Percentiles rank a stretch among this genome's conserved stretches.
Conservation (phyloP, 2,797 vertebrate genomes). For the Oreonectes daqikongensis region DNA sequence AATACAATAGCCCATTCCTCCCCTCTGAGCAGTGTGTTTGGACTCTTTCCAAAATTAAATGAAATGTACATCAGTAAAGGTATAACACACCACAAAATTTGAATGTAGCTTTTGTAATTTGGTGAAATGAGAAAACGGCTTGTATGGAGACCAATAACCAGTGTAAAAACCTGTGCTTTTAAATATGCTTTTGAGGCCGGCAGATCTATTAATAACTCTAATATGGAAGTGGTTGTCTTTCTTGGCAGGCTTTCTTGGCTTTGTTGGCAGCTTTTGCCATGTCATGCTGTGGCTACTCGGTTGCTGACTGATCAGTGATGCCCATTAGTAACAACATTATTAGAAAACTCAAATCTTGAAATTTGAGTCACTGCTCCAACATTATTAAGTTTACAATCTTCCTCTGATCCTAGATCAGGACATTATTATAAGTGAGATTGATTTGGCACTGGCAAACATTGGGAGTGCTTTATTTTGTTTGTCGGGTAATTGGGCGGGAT, state of each 20-base stretch:
- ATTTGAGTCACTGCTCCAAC: neutral
- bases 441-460: constrained; percentile 17
- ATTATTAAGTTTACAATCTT: constrained; percentile 12
- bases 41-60: neutral
- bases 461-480: neutral
- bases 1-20: neutral
- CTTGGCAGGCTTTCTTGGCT: constrained; percentile 7
- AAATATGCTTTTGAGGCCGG: neutral
- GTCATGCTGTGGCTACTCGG: constrained; percentile 29
- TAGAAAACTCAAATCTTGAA: neutral
- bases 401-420: neutral
- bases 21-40: neutral
- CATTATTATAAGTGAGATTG: constrained; percentile 8
- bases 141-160: neutral
- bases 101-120: neutral
- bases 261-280: constrained; percentile 20
- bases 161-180: constrained; percentile 28
- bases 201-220: constrained; percentile 25
- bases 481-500: constrained; percentile 55
- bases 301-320: constrained; percentile 8
- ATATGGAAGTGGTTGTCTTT: constrained; percentile 11
- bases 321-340: constrained; percentile 3
- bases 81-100: neutral
- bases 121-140: neutral
- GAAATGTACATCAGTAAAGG: neutral